Percentiles rank a stretch among this genome's conserved stretches.
These are phyloP conservation scores for Automeris io DNA, from an alignment of 2,888 invertebrate species.

Conservation along the genomic window DNA sequence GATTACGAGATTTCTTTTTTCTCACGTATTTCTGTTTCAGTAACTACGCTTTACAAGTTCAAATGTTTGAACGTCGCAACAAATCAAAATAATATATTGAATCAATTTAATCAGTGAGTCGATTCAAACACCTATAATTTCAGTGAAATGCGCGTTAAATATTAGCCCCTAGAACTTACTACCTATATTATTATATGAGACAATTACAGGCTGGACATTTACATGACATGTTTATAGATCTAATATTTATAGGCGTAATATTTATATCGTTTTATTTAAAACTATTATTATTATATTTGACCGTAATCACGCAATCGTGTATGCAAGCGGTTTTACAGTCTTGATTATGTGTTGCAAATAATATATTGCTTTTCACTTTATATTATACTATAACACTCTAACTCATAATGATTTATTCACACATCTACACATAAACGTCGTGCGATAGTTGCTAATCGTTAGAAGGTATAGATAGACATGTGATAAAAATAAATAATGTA, in stretches of 20 bases:
- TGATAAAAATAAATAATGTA: too few relatives aligned
- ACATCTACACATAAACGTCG: too few relatives aligned
- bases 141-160: slow-evolving; percentile 21
- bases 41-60: too few relatives aligned
- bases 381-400: background rate
- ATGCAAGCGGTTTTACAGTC: slow-evolving; percentile 7
- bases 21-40: too few relatives aligned
- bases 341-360: slow-evolving; percentile 2
- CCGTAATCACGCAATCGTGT: slow-evolving; percentile 21
- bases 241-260: slow-evolving; percentile 34
- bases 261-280: slow-evolving; percentile 29
- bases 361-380: slow-evolving; percentile 1
- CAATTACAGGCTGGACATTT: slow-evolving; percentile 37
- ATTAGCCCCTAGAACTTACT: slow-evolving; percentile 33
- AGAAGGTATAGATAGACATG: too few relatives aligned
- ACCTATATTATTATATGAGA: slow-evolving; percentile 24
- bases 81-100: slow-evolving; percentile 9
- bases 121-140: slow-evolving; percentile 20
- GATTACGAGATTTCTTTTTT: too few relatives aligned
- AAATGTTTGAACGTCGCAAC: too few relatives aligned
- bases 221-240: slow-evolving; percentile 34
- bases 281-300: slow-evolving; percentile 23
- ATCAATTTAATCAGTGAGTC: slow-evolving; percentile 18
- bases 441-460: too few relatives aligned
- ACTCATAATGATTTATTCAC: background rate